phyloP scores from a whole-genome alignment of 2,888 invertebrate genomes.

The Zele albiditarsus region DNA sequence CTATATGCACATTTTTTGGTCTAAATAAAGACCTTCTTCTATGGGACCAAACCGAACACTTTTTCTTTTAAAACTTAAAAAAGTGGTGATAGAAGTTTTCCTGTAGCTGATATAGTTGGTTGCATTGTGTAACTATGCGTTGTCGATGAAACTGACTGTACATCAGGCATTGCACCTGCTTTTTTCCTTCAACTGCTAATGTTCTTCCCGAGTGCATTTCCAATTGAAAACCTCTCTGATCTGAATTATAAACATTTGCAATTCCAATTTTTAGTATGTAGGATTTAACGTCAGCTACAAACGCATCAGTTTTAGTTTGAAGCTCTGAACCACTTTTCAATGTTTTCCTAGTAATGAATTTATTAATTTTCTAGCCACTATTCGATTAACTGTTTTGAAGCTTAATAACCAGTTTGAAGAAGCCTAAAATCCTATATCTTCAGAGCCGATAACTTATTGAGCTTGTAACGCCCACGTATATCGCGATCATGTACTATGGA shows the following conservation, averaged over 20 bases:
- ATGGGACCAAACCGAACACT: neutral
- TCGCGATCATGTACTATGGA: neutral
- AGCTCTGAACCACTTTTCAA: neutral
- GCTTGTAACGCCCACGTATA: neutral
- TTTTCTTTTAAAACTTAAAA: neutral
- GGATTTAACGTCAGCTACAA: neutral
- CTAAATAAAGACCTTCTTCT: neutral
- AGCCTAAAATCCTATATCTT: neutral
- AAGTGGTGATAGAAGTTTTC: neutral
- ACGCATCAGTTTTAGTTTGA: neutral
- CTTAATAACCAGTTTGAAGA: neutral
- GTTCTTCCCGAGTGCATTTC: slow-evolving; percentile 21
- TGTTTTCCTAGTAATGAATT: slow-evolving; percentile 24
- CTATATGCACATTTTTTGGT: neutral
- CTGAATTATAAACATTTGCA: slow-evolving; percentile 14
- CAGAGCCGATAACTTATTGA: neutral
- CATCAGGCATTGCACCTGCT: neutral
- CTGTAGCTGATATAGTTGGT: neutral
- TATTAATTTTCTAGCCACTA: neutral
- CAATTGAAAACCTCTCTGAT: slow-evolving; percentile 24
- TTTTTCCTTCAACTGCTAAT: neutral
- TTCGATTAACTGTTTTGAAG: neutral
- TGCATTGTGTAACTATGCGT: slow-evolving; percentile 13
- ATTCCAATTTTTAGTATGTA: neutral
- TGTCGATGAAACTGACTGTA: neutral